Conservation (phyloP, 1,140 invertebrate species). For the Sarcophaga bullata region DNA sequence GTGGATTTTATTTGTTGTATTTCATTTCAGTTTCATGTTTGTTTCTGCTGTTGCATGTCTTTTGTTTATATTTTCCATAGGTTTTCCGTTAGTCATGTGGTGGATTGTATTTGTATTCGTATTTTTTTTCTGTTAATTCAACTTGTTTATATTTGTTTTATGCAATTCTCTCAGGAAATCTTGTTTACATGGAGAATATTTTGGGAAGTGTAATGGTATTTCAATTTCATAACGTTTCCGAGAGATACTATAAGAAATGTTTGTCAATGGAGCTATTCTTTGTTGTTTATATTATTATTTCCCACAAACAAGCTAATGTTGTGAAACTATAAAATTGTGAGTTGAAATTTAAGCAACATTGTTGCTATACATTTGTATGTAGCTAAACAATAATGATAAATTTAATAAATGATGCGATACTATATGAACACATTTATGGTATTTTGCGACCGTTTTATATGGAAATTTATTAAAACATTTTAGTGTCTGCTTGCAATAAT, state of each 20-base stretch:
- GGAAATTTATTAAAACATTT: too few species aligned
- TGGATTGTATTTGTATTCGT: constrained; percentile 39
- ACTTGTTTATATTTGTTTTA: constrained; percentile 19
- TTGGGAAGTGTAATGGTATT: neutral
- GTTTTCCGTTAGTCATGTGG: constrained; percentile 31
- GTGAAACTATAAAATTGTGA: too few species aligned
- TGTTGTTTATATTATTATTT: neutral
- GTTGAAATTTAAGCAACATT: too few species aligned
- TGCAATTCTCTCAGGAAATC: neutral
- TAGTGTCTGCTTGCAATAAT: too few species aligned
- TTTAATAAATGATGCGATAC: too few species aligned
- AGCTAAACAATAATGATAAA: too few species aligned
- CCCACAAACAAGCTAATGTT: too few species aligned
- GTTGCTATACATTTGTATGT: too few species aligned
- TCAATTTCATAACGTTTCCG: neutral
- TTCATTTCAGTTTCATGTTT: neutral
- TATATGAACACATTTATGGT: too few species aligned
- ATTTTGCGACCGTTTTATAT: too few species aligned
- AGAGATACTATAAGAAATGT: neutral
- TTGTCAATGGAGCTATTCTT: neutral
- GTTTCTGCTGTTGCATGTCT: constrained; percentile 33
- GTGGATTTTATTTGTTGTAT: neutral
- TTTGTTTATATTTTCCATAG: neutral
- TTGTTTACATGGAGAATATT: neutral
- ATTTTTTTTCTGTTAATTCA: constrained; percentile 27